These are phyloP conservation scores for Atopsyche davidsoni DNA, from an alignment of 1,140 invertebrate genomes.

Conservation along the genomic window DNA sequence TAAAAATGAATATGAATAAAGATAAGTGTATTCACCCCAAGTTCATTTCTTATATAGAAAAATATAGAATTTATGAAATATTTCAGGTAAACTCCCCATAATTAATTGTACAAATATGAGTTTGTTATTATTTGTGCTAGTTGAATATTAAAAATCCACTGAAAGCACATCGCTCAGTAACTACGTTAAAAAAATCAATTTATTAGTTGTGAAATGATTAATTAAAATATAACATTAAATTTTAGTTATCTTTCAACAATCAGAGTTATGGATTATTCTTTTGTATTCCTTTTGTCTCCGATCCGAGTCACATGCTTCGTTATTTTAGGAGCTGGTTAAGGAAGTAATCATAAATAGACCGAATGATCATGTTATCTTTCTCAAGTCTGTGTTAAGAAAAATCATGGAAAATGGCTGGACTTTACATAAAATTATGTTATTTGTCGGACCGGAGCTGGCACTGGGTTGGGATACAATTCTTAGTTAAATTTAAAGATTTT, in stretches of 20 bases:
- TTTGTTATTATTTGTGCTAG: background rate
- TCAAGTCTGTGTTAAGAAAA: too few relatives aligned
- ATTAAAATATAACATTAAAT: background rate
- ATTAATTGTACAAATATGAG: background rate
- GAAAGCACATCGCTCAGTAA: background rate
- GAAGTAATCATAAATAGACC: too few relatives aligned
- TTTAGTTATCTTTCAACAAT: conserved; percentile 4
- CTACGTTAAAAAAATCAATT: background rate
- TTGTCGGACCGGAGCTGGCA: background rate
- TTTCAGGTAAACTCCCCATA: conserved; percentile 34
- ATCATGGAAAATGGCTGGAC: too few relatives aligned
- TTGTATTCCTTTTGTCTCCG: too few relatives aligned
- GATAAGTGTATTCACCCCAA: conserved; percentile 8
- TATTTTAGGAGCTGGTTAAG: too few relatives aligned
- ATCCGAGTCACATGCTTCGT: too few relatives aligned
- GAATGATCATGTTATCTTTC: too few relatives aligned
- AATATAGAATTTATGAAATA: conserved; percentile 39
- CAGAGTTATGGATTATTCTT: background rate
- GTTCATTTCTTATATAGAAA: conserved; percentile 41
- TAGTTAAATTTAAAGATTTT: background rate
- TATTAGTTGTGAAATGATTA: background rate
- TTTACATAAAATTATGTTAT: background rate
- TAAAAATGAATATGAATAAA: too few relatives aligned
- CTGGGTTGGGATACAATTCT: background rate
- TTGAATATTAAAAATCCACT: conserved; percentile 1